Base-by-base conservation (phyloP, 1,140 invertebrate genomes). In the Drosophila repleta region DNA sequence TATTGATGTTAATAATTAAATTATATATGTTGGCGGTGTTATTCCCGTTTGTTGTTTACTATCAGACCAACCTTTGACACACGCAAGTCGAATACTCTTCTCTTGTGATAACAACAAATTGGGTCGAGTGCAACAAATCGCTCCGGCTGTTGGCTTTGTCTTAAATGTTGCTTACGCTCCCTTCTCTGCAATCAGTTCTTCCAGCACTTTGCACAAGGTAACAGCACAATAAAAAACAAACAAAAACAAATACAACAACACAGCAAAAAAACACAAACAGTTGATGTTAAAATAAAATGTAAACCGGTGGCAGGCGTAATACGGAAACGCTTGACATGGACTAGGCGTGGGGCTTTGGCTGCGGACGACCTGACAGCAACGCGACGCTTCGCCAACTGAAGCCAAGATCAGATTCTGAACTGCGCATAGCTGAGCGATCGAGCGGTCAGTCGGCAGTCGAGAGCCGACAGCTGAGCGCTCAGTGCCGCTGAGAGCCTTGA, bases 1-100 rank as follows among this genome's bases (percentile, higher is more conserved):
- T 7, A 13, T n/a, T 5, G 8, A 21, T 46, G 3, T 35, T n/a
- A 18, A 20, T 18, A 21, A 43, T 37, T 21, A 10, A 24, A 20
- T 17, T 18, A 18, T 17, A 7, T 8, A 51, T 26, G 26, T 17
- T 15, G 29, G n/a, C 24, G 15, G n/a, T 32, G 15, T 29, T 29
- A 29, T 29, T 29, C 29, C 2, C 11, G 3, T 29, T 29, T 15
- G n/a, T 10, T 45, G 20, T 11, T 53, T 51, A 60, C 80, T 83
- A 83, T 78, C 70, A 72, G 48, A 82, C 79, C 37, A 57, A 82
- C 70, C 79, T 83, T 66, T 83, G 64, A 83, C 79, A 83, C 74
- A 60, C 72, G 55, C 74, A 41, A 41, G 37, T 13, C 29, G 41
- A 18, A 45, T 4, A 5, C 11, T 52, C 66, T 64, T 64, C 49